These are phyloP conservation scores for Ctenoplectra terminalis DNA, from an alignment of 1,140 invertebrate genomes.

Conservation along the genomic window DNA sequence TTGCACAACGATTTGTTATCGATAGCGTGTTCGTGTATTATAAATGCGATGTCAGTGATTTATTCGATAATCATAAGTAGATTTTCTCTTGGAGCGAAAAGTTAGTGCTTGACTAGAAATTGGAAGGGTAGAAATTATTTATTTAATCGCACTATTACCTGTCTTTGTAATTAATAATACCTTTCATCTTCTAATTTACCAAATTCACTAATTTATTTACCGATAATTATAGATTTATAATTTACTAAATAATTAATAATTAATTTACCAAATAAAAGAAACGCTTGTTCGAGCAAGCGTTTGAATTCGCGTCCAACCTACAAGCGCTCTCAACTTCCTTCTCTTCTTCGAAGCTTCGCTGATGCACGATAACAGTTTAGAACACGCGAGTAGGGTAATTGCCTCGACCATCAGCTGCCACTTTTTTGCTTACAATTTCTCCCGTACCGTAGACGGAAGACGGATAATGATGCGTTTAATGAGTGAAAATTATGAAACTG, in stretches of 20 bases:
- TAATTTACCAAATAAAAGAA: too few species aligned
- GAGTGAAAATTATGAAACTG: conserved; percentile 33
- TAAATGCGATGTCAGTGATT: conserved; percentile 69
- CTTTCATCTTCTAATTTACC: too few species aligned
- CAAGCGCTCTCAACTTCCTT: neutral
- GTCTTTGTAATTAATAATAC: too few species aligned
- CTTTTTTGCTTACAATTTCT: conserved; percentile 39
- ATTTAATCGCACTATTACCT: too few species aligned
- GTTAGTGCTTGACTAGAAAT: too few species aligned
- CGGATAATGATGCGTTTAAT: conserved; percentile 37
- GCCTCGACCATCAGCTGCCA: neutral
- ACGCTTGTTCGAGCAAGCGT: neutral
- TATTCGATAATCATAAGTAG: conserved; percentile 56
- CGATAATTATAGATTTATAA: too few species aligned
- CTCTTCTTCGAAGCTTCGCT: neutral
- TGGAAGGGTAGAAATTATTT: too few species aligned
- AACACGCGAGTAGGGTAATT: conserved; percentile 4
- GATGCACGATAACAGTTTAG: conserved; percentile 17
- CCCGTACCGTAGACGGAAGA: conserved; percentile 46
- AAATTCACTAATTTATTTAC: too few species aligned
- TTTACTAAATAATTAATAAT: too few species aligned
- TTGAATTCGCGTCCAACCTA: neutral
- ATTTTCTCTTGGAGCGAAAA: too few species aligned
- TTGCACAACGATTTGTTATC: conserved; percentile 73
- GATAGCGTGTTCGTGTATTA: conserved; percentile 52